Base-by-base conservation (phyloP, 2,888 invertebrate species). In the Amaurobius ferox region DNA sequence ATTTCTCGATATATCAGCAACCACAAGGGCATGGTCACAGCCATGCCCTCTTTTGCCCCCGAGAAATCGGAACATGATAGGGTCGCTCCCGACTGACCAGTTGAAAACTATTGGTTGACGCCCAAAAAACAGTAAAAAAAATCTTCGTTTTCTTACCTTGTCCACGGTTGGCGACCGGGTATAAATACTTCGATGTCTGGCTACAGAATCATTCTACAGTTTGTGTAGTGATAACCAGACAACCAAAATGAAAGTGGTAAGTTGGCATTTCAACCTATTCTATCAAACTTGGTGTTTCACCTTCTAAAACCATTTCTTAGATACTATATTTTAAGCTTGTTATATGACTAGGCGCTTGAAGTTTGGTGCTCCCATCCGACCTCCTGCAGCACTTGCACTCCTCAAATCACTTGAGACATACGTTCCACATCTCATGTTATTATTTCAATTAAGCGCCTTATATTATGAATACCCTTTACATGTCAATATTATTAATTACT, bases 241-340 rank as follows among this genome's bases (percentile, higher is more conserved):
- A 55, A n/a, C 55, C 19, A 55, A n/a, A 55, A 55, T 55, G 55
- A 55, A 55, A 55, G 55, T 55, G 55, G 55, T 55, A 55, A 55
- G 55, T 55, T 1, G 2, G 6, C 6, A 35, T 35, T 35, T 35
- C 35, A 9, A 9, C 5, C 35, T n/a, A n/a, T n/a, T n/a, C n/a
- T n/a, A n/a, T n/a, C n/a, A n/a, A n/a, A n/a, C n/a, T n/a, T n/a
- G n/a, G n/a, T n/a, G n/a, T n/a, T n/a, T n/a, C n/a, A n/a, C n/a
- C n/a, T n/a, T n/a, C n/a, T n/a, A n/a, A n/a, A n/a, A n/a, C n/a
- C n/a, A n/a, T n/a, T n/a, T n/a, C n/a, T n/a, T n/a, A n/a, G n/a
- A n/a, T n/a, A n/a, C n/a, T n/a, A n/a, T n/a, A n/a, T n/a, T n/a
- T n/a, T n/a, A n/a, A n/a, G n/a, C n/a, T n/a, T n/a, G n/a, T n/a